Evolutionary conservation across 2,113 vertebrate species (phyloP).

Genomic region (Stictonetta naevosa): DNA sequence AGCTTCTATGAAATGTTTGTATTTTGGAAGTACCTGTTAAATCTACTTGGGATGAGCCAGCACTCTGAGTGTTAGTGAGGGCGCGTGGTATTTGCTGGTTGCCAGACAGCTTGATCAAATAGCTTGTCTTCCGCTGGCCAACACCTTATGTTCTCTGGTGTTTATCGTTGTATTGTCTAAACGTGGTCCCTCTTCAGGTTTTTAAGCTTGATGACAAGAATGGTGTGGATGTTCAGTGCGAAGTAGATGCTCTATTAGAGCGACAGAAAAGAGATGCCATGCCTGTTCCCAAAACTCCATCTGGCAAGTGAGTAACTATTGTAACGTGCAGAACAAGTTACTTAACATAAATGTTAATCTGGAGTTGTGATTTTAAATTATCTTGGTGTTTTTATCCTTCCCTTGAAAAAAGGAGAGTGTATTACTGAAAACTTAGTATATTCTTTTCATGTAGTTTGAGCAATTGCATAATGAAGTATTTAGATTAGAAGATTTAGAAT

Average conservation of each 20-base stretch:
- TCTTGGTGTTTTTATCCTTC: background rate
- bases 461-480: background rate
- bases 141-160: background rate
- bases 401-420: background rate
- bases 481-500: background rate
- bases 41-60: background rate
- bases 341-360: background rate
- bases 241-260: conserved; percentile 93
- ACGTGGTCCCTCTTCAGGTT: conserved; percentile 74
- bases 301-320: conserved; percentile 78
- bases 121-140: background rate
- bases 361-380: background rate
- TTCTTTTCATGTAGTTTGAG: background rate
- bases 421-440: background rate
- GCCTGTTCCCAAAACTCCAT: conserved; percentile 79
- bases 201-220: conserved; percentile 97
- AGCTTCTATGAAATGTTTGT: background rate
- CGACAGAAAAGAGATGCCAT: conserved; percentile 89
- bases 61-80: fast-evolving
- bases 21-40: background rate
- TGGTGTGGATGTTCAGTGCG: conserved; percentile 90
- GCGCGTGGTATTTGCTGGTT: fast-evolving
- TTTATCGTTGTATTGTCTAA: background rate
- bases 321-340: fast-evolving
- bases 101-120: background rate